Evolutionary conservation across 2,888 invertebrate species (phyloP), one percentile per base, ranked within the genome.

Genomic region (Macroteleia sp.): DNA sequence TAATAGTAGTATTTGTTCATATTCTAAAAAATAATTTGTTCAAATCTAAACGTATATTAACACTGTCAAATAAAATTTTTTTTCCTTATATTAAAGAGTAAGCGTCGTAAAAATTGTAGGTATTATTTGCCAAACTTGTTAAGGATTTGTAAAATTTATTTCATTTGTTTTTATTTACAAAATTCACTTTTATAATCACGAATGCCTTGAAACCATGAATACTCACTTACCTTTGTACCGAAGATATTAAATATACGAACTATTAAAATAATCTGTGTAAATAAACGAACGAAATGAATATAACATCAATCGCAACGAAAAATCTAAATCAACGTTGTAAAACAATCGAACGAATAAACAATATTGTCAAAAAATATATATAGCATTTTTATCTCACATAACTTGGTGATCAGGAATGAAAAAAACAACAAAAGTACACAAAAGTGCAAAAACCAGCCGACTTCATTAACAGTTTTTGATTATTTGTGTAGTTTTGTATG

Each of bases 61-160:
- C n/a, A n/a, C n/a, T n/a, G n/a, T n/a, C n/a, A n/a, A n/a, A n/a
- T n/a, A n/a, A n/a, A n/a, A n/a, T n/a, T n/a, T n/a, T n/a, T n/a
- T n/a, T n/a, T n/a, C n/a, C n/a, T n/a, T n/a, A n/a, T n/a, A n/a
- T n/a, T n/a, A n/a, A n/a, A n/a, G n/a, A n/a, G n/a, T n/a, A n/a
- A n/a, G n/a, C n/a, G n/a, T n/a, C n/a, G n/a, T n/a, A n/a, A n/a
- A n/a, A n/a, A n/a, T n/a, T n/a, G n/a, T n/a, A n/a, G n/a, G n/a
- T n/a, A n/a, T n/a, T n/a, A n/a, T n/a, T n/a, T n/a, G n/a, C n/a
- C n/a, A 57, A 57, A 54, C 44, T 46, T 36, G 25, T 48, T 73
- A 73, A 73, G 73, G 73, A 73, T 73, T 73, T 73, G 73, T 73
- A 73, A 73, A 73, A 73, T 74, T 66, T 74, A 74, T 74, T 74